These are phyloP conservation scores for Drosophila sordidula DNA, from an alignment of 2,888 invertebrate species.

Conservation along the genomic window DNA sequence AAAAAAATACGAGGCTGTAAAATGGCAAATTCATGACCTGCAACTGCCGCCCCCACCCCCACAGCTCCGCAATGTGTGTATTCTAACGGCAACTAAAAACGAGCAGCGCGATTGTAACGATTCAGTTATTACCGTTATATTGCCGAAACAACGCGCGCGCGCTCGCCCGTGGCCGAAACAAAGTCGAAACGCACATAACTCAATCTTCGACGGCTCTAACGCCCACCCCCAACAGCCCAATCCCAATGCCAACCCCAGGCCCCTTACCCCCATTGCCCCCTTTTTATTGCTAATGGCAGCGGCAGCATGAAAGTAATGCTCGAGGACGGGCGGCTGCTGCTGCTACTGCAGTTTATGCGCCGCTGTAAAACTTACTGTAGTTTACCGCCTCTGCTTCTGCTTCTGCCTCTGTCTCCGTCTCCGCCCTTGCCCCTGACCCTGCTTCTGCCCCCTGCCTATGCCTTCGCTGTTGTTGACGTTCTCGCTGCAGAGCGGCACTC, in stretches of 20 bases:
- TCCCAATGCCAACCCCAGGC: background rate
- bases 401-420: background rate
- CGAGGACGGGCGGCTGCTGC: constrained; percentile 19
- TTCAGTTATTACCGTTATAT: constrained; percentile 83
- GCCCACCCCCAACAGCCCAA: background rate
- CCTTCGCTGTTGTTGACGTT: constrained; percentile 3
- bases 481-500: constrained; percentile 15
- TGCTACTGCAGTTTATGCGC: constrained; percentile 71
- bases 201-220: constrained; percentile 80
- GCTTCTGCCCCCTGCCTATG: no score
- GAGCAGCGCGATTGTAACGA: constrained; percentile 72
- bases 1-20: constrained; percentile 85
- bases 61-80: constrained; percentile 40
- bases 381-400: constrained; percentile 54
- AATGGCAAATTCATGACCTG: constrained; percentile 85
- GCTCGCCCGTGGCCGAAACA: constrained; percentile 65
- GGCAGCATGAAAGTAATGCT: constrained; percentile 26
- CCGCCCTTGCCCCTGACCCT: background rate
- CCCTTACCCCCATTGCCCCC: constrained; percentile 33
- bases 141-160: constrained; percentile 76
- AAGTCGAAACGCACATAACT: constrained; percentile 82
- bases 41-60: constrained; percentile 65
- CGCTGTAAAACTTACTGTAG: constrained; percentile 79
- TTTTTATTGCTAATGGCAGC: constrained; percentile 76
- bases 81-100: constrained; percentile 79